Evolutionary conservation across 2,797 vertebrate genomes (phyloP).

Genomic region (Girardinus metallicus): DNA sequence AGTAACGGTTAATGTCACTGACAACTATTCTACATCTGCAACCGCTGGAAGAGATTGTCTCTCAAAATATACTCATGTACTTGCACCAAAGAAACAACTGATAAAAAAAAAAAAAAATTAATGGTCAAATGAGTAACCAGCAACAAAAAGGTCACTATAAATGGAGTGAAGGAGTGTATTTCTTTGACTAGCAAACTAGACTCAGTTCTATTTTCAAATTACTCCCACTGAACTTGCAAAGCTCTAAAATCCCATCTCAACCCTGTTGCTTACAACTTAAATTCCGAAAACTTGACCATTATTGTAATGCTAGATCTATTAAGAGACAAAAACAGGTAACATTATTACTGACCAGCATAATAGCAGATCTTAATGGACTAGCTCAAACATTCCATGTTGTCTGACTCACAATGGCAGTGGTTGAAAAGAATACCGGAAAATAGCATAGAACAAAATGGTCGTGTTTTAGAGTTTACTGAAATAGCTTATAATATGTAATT

Average conservation of each 20-base stretch:
- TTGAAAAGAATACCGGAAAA: constrained; percentile 2
- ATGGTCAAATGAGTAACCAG: not conserved
- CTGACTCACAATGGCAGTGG: not conserved
- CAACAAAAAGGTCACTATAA: not conserved
- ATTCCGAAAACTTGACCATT: not conserved
- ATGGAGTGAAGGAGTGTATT: not conserved
- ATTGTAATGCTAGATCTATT: not conserved
- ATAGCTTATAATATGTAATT: constrained; percentile 12
- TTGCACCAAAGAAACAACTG: not conserved
- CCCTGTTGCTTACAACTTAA: not conserved
- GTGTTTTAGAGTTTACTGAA: constrained; percentile 5
- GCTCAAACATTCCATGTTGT: not conserved
- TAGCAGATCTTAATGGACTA: not conserved
- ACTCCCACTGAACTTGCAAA: not conserved
- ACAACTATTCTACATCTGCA: not conserved
- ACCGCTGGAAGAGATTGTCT: not conserved
- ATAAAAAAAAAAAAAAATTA: not conserved
- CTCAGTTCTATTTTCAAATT: not conserved
- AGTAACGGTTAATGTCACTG: not conserved
- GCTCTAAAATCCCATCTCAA: not conserved
- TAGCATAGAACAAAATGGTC: not conserved
- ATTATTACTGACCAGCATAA: constrained; percentile 2
- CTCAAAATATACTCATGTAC: not conserved
- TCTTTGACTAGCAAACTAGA: not conserved
- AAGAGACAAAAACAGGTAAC: not conserved